Evolutionary conservation across 2,113 vertebrate genomes (phyloP), one percentile per base, ranked within the genome.

Genomic region (Mustela lutreola): DNA sequence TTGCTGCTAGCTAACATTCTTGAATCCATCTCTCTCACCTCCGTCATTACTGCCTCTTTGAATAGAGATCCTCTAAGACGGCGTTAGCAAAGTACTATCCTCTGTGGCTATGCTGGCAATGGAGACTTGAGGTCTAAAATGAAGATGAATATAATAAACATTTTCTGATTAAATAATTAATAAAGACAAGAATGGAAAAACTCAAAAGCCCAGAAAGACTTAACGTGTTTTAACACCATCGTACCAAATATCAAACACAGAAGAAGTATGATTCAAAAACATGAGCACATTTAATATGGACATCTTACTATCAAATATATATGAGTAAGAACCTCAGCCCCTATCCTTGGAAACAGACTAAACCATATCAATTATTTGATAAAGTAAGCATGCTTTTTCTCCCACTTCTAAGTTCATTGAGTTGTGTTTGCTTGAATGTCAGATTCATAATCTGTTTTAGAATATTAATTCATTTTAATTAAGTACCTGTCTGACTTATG

Each of bases 401-500:
- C 53, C 5, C 10, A 71, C 75, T 91, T 95, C 24, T 42, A 85
- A 75, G 16, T 26, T 73, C 22, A 78, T 5, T 28, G 53, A 85
- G 33, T 70, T 95, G 11, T 45, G 12, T 81, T 93, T 93, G 11
- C 50, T 80, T 84, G 2, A 73, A 73, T 76, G 24, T 87, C 26
- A 83, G 31, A 88, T 33, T 22, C 11, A 93, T 48, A 83, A 76
- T 71, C 42, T 92, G 9, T 91, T 90, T 95, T 89, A 70, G 63
- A 36, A n/a, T 14, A 91, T 62, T 45, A 83, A 92, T n/a, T n/a
- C 39, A 81, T 73, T 90, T 92, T 89, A 63, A 67, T 53, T 95
- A 80, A 85, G 24, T 67, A 94, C 36, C 70, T 80, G 85, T 39
- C 33, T 76, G 26, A 94, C n/a, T 88, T 33, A 33, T 89, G 0